Conservation (phyloP, 2,113 vertebrate genomes). For the Gnathonemus echidnorhynchus region DNA sequence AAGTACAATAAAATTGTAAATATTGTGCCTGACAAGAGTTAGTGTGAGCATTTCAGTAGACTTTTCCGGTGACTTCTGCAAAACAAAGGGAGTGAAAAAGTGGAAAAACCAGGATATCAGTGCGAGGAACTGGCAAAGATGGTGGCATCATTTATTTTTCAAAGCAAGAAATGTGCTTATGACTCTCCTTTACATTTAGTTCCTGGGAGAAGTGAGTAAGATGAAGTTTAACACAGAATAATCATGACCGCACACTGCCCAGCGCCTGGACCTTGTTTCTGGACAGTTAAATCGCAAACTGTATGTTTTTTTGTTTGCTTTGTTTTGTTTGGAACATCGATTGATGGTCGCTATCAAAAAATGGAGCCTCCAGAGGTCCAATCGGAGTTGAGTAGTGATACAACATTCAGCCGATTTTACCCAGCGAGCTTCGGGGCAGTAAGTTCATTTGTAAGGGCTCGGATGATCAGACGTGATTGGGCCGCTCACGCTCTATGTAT, state of each 20-base stretch:
- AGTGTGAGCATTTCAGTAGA: conserved; percentile 79
- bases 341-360: neutral
- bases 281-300: neutral
- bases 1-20: conserved; percentile 84
- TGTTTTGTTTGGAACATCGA: neutral
- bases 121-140: conserved; percentile 76
- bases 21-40: conserved; percentile 76
- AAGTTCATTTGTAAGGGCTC: neutral
- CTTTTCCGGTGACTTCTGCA: conserved; percentile 77
- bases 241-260: neutral
- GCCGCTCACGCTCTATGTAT: neutral
- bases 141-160: conserved; percentile 81
- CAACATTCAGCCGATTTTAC: neutral
- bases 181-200: conserved; percentile 82
- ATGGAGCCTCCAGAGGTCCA: neutral
- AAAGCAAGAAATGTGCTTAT: conserved; percentile 74
- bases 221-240: conserved; percentile 56
- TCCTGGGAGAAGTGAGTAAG: conserved; percentile 70
- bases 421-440: neutral
- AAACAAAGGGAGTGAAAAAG: conserved; percentile 67
- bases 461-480: neutral
- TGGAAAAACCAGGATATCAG: conserved; percentile 74
- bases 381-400: neutral
- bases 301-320: neutral
- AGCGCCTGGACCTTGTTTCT: conserved; percentile 49